These are phyloP conservation scores for Sinella curviseta DNA, from an alignment of 1,140 invertebrate genomes.

Conservation along the genomic window DNA sequence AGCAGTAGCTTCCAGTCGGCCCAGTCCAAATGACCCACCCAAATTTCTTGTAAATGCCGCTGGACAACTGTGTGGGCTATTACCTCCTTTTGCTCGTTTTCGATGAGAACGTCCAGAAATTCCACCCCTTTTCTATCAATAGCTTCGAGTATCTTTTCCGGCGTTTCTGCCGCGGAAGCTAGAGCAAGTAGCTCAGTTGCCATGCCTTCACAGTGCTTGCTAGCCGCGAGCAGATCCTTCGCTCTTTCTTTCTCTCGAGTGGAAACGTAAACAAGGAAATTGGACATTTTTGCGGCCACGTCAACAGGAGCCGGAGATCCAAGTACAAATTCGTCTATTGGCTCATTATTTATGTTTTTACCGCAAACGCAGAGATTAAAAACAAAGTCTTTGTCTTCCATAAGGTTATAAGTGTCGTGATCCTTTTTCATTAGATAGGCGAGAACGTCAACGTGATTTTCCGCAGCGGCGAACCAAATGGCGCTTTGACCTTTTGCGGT, in stretches of 20 bases:
- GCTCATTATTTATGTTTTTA: constrained; percentile 92
- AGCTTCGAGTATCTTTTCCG: constrained; percentile 66
- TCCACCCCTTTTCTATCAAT: constrained; percentile 87
- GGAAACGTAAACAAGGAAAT: not conserved
- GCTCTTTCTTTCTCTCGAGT: constrained; percentile 90
- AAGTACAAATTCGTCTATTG: constrained; percentile 94
- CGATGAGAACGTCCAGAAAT: constrained; percentile 91
- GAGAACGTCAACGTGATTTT: constrained; percentile 93
- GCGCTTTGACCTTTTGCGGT: constrained; percentile 90
- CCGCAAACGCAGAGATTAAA: constrained; percentile 98
- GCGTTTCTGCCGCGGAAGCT: constrained; percentile 88
- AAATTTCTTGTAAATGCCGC: constrained; percentile 89
- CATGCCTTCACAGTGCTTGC: constrained; percentile 82
- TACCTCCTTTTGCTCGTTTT: constrained; percentile 11
- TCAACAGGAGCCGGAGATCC: constrained; percentile 96
- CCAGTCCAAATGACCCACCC: constrained; percentile 93
- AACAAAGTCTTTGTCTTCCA: constrained; percentile 97
- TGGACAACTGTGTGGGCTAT: constrained; percentile 66
- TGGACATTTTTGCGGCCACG: constrained; percentile 81
- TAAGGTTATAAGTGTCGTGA: constrained; percentile 91
- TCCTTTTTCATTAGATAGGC: constrained; percentile 95
- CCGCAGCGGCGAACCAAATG: constrained; percentile 93
- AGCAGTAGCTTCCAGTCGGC: constrained; percentile 89
- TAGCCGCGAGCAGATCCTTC: constrained; percentile 90
- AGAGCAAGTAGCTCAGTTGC: constrained; percentile 92